Base-by-base conservation (phyloP, 2,888 invertebrate species). In the Drosophila anomelani region DNA sequence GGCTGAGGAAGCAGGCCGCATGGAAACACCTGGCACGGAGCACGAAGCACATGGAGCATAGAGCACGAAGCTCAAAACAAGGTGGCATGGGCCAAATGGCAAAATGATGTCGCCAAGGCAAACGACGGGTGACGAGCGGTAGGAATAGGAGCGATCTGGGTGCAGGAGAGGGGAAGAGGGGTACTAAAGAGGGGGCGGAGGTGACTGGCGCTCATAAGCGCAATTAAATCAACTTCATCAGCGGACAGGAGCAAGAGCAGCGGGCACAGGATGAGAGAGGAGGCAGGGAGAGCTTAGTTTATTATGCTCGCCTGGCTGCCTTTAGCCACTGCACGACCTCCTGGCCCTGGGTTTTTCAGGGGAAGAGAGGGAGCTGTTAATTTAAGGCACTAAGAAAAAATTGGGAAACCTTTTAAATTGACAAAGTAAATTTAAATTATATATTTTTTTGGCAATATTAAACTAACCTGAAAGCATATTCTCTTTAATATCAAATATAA, bases 201-300 rank as follows among this genome's bases (percentile, higher is more conserved):
- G 34, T 51, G 57, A 29, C 67, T 67, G 76, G 36, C 68, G 63
- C 71, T 70, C 77, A 56, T 72, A 77, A 79, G 79, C 77, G 76
- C 82, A 74, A 82, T 80, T 75, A 78, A 88, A 79, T 85, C 79
- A 79, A 88, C 84, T 80, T 85, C 83, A 87, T 75, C 80, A 76
- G 75, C 70, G 62, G 41, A 43, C 75, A 67, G 56, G 46, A 60
- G 55, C 55, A 56, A 15, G 39, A 78, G 67, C 68, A 58, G 56
- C 29, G 41, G 60, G 23, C 23, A 23, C 23, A 23, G 23, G 23
- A 2, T 23, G 23, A 26, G 55, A 56, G 49, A n/a, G 73, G 75
- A 26, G 29, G 15, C 15, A 26, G 47, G 3, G 66, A 56, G 57
- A 73, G 76, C 82, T 75, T 75, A 81, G 82, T 82, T 82, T 73